phyloP scores from a whole-genome alignment of 2,113 vertebrate species.

The Platysternon megacephalum region DNA sequence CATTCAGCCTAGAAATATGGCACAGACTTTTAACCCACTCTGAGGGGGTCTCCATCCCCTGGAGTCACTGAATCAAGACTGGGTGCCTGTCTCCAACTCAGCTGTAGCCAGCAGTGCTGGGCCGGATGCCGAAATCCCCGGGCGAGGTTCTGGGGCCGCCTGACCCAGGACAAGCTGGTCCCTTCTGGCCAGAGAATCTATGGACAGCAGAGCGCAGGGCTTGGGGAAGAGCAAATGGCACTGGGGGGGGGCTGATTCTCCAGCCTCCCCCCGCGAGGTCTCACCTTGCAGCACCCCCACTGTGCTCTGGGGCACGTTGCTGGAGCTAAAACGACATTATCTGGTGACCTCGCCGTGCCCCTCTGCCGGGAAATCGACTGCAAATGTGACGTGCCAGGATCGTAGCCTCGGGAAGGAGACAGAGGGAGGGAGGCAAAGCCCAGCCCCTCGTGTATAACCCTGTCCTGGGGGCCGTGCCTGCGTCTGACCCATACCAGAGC shows the following conservation, averaged over 20 bases:
- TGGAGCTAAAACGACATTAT: background rate
- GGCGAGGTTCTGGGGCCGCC: background rate
- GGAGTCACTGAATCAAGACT: background rate
- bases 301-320: background rate
- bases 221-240: background rate
- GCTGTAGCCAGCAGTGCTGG: background rate
- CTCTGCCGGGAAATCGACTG: background rate
- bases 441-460: background rate
- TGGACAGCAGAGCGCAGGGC: fast-evolving
- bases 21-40: background rate
- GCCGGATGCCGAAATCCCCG: background rate
- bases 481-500: background rate
- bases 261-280: background rate
- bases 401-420: background rate
- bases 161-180: too few relatives aligned
- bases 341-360: too few relatives aligned
- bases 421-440: background rate
- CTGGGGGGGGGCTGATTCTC: too few relatives aligned
- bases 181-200: background rate
- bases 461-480: background rate
- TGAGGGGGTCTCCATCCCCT: background rate
- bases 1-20: background rate
- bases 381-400: background rate
- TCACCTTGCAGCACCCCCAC: too few relatives aligned
- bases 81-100: background rate